Conservation (phyloP, 2,888 invertebrate species). For the Ochropacha duplaris region DNA sequence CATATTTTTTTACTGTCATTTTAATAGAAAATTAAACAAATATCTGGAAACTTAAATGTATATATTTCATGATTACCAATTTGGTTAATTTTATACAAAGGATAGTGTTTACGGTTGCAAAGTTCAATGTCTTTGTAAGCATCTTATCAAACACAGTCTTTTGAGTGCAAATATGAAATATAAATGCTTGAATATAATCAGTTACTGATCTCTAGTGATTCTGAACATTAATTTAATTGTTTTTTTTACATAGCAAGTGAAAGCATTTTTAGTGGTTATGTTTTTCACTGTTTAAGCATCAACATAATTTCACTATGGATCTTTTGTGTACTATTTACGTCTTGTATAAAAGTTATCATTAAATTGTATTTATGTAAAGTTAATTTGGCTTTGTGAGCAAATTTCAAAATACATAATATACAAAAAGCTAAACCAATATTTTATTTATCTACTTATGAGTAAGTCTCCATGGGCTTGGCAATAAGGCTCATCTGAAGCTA, state of each 20-base stretch:
- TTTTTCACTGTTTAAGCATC: slow-evolving; percentile 57
- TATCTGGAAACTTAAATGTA: slow-evolving; percentile 76
- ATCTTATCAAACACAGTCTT: slow-evolving; percentile 47
- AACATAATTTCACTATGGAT: slow-evolving; percentile 68
- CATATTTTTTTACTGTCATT: slow-evolving; percentile 82
- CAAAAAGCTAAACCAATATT: slow-evolving; percentile 75
- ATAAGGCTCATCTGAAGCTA: background rate
- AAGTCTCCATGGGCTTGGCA: background rate
- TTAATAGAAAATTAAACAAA: slow-evolving; percentile 70
- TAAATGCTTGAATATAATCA: slow-evolving; percentile 51
- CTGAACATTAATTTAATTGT: slow-evolving; percentile 57
- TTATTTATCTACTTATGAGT: slow-evolving; percentile 49
- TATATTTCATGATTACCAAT: slow-evolving; percentile 80
- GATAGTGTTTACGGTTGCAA: slow-evolving; percentile 72
- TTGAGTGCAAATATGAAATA: slow-evolving; percentile 49
- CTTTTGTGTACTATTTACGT: slow-evolving; percentile 75
- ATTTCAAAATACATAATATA: slow-evolving; percentile 82
- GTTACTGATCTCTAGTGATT: slow-evolving; percentile 73
- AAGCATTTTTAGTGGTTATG: slow-evolving; percentile 57
- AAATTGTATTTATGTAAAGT: slow-evolving; percentile 82
- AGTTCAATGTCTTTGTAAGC: slow-evolving; percentile 68
- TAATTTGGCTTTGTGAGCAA: slow-evolving; percentile 82
- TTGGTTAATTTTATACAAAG: slow-evolving; percentile 80
- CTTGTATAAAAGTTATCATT: slow-evolving; percentile 80
- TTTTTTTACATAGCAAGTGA: slow-evolving; percentile 57